Evolutionary conservation across 2,113 vertebrate species (phyloP), one percentile per base, ranked within the genome.

Genomic region (Ochotona princeps): DNA sequence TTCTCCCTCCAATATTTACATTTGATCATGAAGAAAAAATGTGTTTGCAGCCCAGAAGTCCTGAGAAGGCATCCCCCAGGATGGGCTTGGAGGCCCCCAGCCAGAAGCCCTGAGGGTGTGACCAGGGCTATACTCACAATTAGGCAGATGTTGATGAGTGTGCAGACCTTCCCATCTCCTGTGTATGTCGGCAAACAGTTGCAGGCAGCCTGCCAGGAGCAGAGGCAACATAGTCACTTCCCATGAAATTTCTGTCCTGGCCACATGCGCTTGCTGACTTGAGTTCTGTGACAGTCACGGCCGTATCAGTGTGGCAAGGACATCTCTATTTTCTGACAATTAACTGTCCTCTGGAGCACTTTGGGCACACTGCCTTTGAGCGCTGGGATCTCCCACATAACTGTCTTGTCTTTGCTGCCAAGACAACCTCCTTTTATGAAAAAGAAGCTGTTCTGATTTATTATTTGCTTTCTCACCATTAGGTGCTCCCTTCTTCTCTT

Each of bases 81-180:
- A 47, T 0, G 5, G 28, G 2, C 8, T 2, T 3, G 54, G 18
- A 35, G 23, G 20, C 2, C 13, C 47, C 49, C 21, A 74, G 15
- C 12, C 73, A 23, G 60, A 88, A 28, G 54, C 61, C 4, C 2
- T 10, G 8, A 30, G 57, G n/a, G 26, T 10, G 0, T 7, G 38
- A 20, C 60, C 7, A 26, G 73, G 51, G 11, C 32, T 0, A 2
- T 66, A 98, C 98, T 98, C 96, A 99, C 99, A 21, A 97, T 98
- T 75, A 30, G 89, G 96, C 99, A 99, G 72, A 98, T 23, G 57
- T 98, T 97, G 96, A 99, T 98, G 18, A 98, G 96, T 0, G 91
- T 94, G 96, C 99, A 99, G 73, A 2, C 96, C 92, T 97, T 98
- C 70, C 99, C 99, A 7, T 99, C 97, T 18, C 99, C 99, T 0